Evolutionary conservation across 2,888 invertebrate genomes (phyloP).

Genomic region (Spisula solida): DNA sequence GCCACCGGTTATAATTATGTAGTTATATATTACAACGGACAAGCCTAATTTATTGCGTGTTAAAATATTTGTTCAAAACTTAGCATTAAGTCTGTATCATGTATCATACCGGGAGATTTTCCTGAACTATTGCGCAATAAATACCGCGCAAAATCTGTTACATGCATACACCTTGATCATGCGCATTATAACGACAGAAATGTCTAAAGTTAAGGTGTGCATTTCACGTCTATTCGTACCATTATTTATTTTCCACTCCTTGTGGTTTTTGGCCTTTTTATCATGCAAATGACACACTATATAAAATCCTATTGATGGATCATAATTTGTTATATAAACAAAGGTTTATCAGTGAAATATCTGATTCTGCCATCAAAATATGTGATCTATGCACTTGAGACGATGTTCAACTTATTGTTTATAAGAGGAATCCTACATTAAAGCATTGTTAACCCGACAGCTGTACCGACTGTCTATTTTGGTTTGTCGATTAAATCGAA

Average conservation of each 20-base stretch:
- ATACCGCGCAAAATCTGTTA: background rate
- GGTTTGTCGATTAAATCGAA: background rate
- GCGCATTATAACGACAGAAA: background rate
- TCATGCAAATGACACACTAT: conserved; percentile 23
- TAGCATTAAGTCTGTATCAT: background rate
- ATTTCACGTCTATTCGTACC: background rate
- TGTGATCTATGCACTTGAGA: conserved; percentile 12
- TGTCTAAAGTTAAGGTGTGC: background rate
- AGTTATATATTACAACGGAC: background rate
- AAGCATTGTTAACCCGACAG: background rate
- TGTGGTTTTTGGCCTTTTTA: conserved; percentile 11
- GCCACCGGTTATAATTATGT: no score
- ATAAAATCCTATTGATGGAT: background rate
- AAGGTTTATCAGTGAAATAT: conserved; percentile 12
- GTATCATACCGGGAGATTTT: background rate
- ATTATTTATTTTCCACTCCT: background rate
- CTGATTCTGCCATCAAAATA: background rate
- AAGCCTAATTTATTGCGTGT: conserved; percentile 5
- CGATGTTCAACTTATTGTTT: background rate
- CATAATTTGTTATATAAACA: conserved; percentile 4
- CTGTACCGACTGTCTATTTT: background rate
- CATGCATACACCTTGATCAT: background rate
- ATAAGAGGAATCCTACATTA: background rate
- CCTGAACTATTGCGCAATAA: background rate
- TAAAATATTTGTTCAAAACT: background rate